Percentiles rank a stretch among this genome's conserved stretches.
These are phyloP conservation scores for Hypomecis punctinalis DNA, from an alignment of 2,888 invertebrate genomes.

Conservation along the genomic window DNA sequence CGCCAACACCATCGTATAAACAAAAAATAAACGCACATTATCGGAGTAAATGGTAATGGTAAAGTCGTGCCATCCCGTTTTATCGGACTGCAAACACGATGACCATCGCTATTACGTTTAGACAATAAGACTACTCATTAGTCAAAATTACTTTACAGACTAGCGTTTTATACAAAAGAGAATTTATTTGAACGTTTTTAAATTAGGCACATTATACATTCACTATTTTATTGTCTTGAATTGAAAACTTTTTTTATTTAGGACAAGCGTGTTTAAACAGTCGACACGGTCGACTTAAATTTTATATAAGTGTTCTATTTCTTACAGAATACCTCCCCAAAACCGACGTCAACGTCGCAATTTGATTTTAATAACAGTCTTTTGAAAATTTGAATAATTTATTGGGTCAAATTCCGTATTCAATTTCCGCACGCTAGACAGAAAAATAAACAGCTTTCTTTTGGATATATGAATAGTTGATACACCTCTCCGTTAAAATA, in stretches of 20 bases:
- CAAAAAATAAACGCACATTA: slow-evolving; percentile 6
- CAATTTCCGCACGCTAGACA: slow-evolving; percentile 16
- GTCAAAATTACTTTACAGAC: slow-evolving; percentile 8
- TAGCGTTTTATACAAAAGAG: neutral
- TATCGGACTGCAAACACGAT: too few species aligned
- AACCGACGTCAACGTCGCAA: neutral
- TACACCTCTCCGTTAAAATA: neutral
- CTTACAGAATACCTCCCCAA: slow-evolving; percentile 19
- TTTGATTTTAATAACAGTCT: slow-evolving; percentile 24
- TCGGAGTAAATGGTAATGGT: too few species aligned
- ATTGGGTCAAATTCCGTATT: slow-evolving; percentile 22
- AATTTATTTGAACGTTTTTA: neutral
- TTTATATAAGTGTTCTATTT: slow-evolving; percentile 31
- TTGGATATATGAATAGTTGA: slow-evolving; percentile 16
- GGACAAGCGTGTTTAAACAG: slow-evolving; percentile 31
- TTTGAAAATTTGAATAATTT: slow-evolving; percentile 25
- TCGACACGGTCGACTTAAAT: slow-evolving; percentile 23
- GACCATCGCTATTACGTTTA: too few species aligned
- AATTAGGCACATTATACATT: neutral
- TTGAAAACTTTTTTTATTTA: slow-evolving; percentile 27
- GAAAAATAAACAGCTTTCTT: slow-evolving; percentile 16
- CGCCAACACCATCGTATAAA: neutral
- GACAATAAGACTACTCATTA: neutral
- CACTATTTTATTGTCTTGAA: slow-evolving; percentile 5
- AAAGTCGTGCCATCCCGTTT: too few species aligned